Conservation (phyloP, 2,113 vertebrate genomes). For the Riparia riparia region DNA sequence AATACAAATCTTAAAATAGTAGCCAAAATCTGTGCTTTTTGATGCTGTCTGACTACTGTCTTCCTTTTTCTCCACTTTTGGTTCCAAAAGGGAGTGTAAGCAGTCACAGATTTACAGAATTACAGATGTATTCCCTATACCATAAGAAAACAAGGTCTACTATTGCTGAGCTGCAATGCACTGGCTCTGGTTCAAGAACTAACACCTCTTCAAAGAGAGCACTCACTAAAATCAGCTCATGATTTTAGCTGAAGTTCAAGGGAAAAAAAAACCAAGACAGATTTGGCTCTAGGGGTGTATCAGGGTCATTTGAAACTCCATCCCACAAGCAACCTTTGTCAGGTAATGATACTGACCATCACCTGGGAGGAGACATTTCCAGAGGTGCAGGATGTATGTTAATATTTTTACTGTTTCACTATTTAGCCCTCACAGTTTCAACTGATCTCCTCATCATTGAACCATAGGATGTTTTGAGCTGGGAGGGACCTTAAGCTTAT, state of each 20-base stretch:
- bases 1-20: conserved; percentile 67
- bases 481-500: background rate
- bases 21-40: conserved; percentile 67
- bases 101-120: conserved; percentile 60
- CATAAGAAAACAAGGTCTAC: conserved; percentile 60
- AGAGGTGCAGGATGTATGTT: background rate
- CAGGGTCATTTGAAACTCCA: background rate
- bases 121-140: conserved; percentile 59
- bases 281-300: background rate
- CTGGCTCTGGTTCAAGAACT: conserved; percentile 35
- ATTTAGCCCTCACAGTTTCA: background rate
- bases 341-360: background rate
- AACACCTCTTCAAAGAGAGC: conserved; percentile 57
- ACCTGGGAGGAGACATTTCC: background rate
- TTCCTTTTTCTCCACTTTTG: conserved; percentile 53
- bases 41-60: conserved; percentile 61
- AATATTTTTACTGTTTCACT: background rate
- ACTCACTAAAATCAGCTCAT: conserved; percentile 44
- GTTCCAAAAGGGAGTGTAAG: conserved; percentile 54
- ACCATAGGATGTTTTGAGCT: background rate
- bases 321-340: background rate
- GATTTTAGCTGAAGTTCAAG: background rate
- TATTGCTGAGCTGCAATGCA: conserved; percentile 29
- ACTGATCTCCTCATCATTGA: background rate
- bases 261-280: conserved; percentile 1